Conservation (phyloP, 2,113 vertebrate species). For the Phoxinus phoxinus region DNA sequence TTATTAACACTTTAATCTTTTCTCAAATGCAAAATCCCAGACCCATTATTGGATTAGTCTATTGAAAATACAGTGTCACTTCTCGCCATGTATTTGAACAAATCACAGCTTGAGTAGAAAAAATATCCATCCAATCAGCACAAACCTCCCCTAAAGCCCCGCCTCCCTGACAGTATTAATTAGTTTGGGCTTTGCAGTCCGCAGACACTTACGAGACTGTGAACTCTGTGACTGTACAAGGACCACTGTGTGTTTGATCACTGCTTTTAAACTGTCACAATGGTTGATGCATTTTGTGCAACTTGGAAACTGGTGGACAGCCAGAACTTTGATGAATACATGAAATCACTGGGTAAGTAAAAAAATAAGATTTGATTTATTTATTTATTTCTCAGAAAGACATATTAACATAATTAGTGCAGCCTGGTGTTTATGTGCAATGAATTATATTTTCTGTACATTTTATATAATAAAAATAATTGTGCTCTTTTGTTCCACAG, state of each 20-base stretch:
- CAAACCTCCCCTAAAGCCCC: neutral
- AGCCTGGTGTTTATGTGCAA: neutral
- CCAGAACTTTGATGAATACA: constrained; percentile 97
- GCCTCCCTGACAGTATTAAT: constrained; percentile 63
- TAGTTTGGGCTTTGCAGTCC: constrained; percentile 33
- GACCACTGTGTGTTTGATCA: neutral
- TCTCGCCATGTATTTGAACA: constrained; percentile 63
- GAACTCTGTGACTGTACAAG: neutral
- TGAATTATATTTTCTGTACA: neutral
- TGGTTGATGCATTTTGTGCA: constrained; percentile 94
- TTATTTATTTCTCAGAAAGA: neutral
- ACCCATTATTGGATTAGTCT: constrained; percentile 58
- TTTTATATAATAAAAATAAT: neutral
- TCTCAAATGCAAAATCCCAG: constrained; percentile 16
- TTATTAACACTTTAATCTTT: neutral
- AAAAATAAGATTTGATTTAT: neutral
- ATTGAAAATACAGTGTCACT: constrained; percentile 50
- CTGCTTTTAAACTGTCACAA: constrained; percentile 65
- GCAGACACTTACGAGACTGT: constrained; percentile 11
- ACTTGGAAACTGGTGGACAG: constrained; percentile 95
- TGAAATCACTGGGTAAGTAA: constrained; percentile 91
- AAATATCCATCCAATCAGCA: constrained; percentile 64
- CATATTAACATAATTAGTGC: neutral
- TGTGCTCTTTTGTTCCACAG: constrained; percentile 65
- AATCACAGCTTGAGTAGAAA: constrained; percentile 53